A percentile compares a stretch with the other conserved stretches of the same genome.
phyloP scores from a whole-genome alignment of 2,113 vertebrate species.

The Rhea americana region DNA sequence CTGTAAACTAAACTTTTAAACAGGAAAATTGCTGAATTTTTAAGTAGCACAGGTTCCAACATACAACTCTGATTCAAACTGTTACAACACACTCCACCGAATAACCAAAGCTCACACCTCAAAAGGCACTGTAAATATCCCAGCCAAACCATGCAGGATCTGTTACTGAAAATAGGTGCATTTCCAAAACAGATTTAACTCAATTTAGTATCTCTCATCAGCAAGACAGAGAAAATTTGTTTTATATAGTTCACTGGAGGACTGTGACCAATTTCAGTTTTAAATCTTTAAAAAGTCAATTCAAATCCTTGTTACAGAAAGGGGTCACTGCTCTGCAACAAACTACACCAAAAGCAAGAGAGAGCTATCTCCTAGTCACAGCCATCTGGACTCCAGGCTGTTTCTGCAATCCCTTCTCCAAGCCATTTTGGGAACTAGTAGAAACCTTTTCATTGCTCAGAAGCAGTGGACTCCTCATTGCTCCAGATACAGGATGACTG shows the following conservation, averaged over 20 bases:
- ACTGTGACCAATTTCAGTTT: background rate
- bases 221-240: background rate
- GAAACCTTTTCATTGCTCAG: background rate
- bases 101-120: background rate
- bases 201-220: background rate
- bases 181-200: background rate
- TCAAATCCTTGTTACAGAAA: background rate
- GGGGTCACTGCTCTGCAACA: background rate
- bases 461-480: background rate
- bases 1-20: background rate
- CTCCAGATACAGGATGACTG: accelerated
- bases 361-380: background rate
- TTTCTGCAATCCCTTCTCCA: background rate
- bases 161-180: background rate
- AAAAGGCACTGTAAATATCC: background rate
- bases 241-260: background rate
- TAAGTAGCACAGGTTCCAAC: background rate
- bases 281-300: background rate
- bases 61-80: background rate
- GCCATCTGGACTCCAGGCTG: accelerated
- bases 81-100: background rate
- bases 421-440: background rate
- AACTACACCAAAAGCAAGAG: background rate
- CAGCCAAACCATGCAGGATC: background rate
- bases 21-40: background rate